Conservation (phyloP, 2,888 invertebrate genomes). For the Lymantria monacha region DNA sequence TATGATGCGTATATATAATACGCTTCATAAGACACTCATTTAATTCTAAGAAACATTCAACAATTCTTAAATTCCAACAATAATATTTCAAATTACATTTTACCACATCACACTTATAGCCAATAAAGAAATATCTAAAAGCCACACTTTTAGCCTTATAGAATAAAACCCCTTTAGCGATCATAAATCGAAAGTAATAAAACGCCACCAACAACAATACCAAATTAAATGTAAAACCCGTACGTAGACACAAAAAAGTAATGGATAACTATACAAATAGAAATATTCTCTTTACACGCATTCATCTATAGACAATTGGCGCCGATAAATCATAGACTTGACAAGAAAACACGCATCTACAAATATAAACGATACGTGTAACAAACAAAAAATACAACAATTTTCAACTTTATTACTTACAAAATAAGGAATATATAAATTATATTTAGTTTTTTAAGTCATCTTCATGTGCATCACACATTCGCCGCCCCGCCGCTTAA, state of each 20-base stretch:
- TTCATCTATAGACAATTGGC: conserved; percentile 75
- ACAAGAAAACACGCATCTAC: conserved; percentile 68
- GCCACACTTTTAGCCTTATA: conserved; percentile 25
- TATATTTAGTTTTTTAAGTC: conserved; percentile 1
- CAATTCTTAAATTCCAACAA: background rate
- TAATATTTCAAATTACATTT: conserved; percentile 5
- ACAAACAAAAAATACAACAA: conserved; percentile 17
- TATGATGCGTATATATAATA: background rate
- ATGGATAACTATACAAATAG: conserved; percentile 63
- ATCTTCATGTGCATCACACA: conserved; percentile 40
- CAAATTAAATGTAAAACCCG: conserved; percentile 73
- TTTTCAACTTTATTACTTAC: conserved; percentile 26
- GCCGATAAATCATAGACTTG: conserved; percentile 75
- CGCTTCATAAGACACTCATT: background rate
- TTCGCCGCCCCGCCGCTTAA: conserved; percentile 76
- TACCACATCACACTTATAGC: conserved; percentile 22
- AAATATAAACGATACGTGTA: conserved; percentile 29
- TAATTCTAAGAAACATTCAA: background rate
- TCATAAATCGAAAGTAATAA: conserved; percentile 66
- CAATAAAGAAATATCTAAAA: conserved; percentile 38
- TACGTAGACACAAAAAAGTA: conserved; percentile 63
- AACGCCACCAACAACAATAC: conserved; percentile 65
- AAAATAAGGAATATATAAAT: conserved; percentile 20
- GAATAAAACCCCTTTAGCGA: conserved; percentile 46
- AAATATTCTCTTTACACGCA: conserved; percentile 77